phyloP scores from a whole-genome alignment of 2,888 invertebrate genomes.

The Oscheius sp. region DNA sequence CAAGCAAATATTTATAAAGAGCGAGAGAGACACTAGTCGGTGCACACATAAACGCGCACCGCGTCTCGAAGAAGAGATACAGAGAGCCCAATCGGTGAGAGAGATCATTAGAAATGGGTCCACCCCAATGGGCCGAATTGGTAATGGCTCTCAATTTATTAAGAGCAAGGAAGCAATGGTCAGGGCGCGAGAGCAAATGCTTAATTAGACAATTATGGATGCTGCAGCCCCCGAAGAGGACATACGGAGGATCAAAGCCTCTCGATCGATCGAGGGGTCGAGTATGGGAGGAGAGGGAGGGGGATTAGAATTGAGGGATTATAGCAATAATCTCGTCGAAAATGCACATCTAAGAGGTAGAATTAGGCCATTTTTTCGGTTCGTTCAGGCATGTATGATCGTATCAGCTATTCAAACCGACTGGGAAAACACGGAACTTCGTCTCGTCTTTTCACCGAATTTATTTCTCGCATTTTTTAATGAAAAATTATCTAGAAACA shows the following conservation, averaged over 20 bases:
- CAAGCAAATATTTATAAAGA: slow-evolving; percentile 29
- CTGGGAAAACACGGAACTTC: background rate
- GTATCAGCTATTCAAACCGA: background rate
- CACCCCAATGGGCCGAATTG: background rate
- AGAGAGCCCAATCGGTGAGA: background rate
- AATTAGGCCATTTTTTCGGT: no score
- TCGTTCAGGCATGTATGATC: no score
- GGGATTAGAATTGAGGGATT: slow-evolving; percentile 1
- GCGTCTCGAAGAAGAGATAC: background rate
- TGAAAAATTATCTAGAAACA: background rate
- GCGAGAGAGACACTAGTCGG: slow-evolving; percentile 26
- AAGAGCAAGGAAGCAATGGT: slow-evolving; percentile 26
- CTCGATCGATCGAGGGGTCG: slow-evolving; percentile 18
- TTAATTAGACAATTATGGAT: slow-evolving; percentile 35
- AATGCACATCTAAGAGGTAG: no score
- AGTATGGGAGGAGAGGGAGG: background rate
- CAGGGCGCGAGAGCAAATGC: slow-evolving; percentile 25
- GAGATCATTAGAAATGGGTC: background rate
- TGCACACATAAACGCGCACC: slow-evolving; percentile 22
- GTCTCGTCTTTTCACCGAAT: background rate
- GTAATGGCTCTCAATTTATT: slow-evolving; percentile 28
- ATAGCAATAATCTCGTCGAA: background rate
- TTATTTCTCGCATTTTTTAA: background rate
- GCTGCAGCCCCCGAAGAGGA: slow-evolving; percentile 16
- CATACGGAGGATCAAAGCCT: slow-evolving; percentile 17